Base-by-base conservation (phyloP, 1,140 invertebrate species). In the Drosophila nigrodunni region DNA sequence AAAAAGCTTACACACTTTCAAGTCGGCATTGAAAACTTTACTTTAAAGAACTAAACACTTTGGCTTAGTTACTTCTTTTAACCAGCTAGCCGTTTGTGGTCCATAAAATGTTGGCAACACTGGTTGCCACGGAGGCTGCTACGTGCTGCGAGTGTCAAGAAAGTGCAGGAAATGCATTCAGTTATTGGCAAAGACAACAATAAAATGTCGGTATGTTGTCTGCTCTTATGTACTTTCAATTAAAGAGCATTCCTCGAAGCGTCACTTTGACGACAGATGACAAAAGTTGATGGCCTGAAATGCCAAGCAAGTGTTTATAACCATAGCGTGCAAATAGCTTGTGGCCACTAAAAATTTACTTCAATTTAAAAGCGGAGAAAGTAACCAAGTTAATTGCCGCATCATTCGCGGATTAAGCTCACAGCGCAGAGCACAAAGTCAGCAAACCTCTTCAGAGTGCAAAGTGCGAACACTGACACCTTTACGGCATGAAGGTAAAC, bases 81-180 rank as follows among this genome's bases (percentile, higher is more conserved):
- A 6, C 4, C 25, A 30, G 4, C 25, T 30, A 30, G 6, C 25
- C 6, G 25, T 30, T 30, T 30, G 6, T 30, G 25, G 25, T 4
- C 25, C 1, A 30, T 30, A 30, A 30, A 30, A 30, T 30, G 25
- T 21, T 21, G 25, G 0, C 25, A 30, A 5, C 25, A 30, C 25
- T 30, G 25, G 15, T 43, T 18, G 11, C 66, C 21, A 9, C 37
- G 39, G 46, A 8, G 52, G 41, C 59, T 37, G 9, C n/a, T 79
- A 88, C 79, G 83, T 82, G 83, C 50, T 11, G 37, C 13, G 59
- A n/a, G 46, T 78, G 66, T 7, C 41, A 73, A 80, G 77, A 8
- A 52, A 43, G 46, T 55, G 64, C 47, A 47, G 71, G 68, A 87
- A 77, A 47, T 87, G 82, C 76, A 82, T 15, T 43, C 50, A 50